Percentiles rank a stretch among this genome's conserved stretches.
Evolutionary conservation across 23 tunicate genomes (phyloP).

Genomic region (Trididemnum clinides): DNA sequence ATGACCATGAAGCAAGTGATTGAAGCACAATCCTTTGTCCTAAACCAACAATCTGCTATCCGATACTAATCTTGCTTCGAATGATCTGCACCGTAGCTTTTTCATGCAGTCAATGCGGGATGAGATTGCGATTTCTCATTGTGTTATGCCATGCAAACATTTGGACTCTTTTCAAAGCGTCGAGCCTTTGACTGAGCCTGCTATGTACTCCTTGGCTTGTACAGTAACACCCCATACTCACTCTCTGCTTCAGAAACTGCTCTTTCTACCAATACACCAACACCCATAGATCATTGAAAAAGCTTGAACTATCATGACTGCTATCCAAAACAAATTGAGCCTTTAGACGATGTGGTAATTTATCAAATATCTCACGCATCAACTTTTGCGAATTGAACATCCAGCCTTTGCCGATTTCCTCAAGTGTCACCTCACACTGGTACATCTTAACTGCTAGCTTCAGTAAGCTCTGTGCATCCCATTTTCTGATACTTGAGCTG

Average conservation of each 20-base stretch:
- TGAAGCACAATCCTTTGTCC: constrained; percentile 5
- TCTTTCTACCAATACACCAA: neutral
- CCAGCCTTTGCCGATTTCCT: neutral
- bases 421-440: neutral
- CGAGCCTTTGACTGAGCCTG: neutral
- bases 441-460: neutral
- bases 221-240: neutral
- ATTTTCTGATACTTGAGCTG: neutral
- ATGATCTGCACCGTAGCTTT: too few relatives aligned
- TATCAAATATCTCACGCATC: neutral
- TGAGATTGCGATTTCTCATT: too few relatives aligned
- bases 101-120: too few relatives aligned
- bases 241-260: constrained; percentile 6
- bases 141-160: too few relatives aligned
- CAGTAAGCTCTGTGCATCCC: neutral
- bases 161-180: too few relatives aligned
- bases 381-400: neutral
- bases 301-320: neutral
- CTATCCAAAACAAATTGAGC: neutral
- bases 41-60: neutral
- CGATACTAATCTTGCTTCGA: neutral
- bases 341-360: neutral
- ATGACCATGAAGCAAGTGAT: neutral
- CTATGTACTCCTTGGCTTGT: neutral
- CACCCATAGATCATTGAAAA: neutral